These are phyloP conservation scores for Glomeris marginata DNA, from an alignment of 2,888 invertebrate genomes.

Conservation along the genomic window DNA sequence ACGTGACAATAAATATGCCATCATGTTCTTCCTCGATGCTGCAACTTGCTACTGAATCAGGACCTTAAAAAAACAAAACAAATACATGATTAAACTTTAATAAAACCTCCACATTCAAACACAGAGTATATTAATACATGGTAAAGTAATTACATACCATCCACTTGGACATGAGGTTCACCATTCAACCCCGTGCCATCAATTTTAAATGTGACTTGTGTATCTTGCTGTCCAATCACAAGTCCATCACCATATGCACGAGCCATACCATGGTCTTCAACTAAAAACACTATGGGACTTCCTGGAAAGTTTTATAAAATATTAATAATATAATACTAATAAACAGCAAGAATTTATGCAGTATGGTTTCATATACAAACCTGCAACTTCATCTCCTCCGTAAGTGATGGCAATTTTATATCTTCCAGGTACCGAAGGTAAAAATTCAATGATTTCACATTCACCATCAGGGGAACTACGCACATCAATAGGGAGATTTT, in stretches of 20 bases:
- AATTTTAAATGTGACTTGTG: conserved; percentile 39
- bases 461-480: conserved; percentile 32
- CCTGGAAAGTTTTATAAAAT: conserved; percentile 20
- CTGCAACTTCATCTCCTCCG: conserved; percentile 41
- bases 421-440: conserved; percentile 68
- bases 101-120: not conserved
- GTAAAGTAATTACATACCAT: conserved; percentile 28
- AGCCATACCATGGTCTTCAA: conserved; percentile 42
- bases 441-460: conserved; percentile 57
- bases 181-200: conserved; percentile 35
- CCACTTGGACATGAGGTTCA: conserved; percentile 36
- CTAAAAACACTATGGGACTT: conserved; percentile 41
- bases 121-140: not conserved
- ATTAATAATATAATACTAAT: not conserved
- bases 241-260: conserved; percentile 45
- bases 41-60: conserved; percentile 42
- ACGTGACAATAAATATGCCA: conserved; percentile 76
- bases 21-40: conserved; percentile 33
- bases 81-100: too few relatives aligned
- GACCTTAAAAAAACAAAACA: conserved; percentile 30
- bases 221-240: conserved; percentile 33
- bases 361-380: too few relatives aligned
- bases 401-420: conserved; percentile 46
- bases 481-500: conserved; percentile 64
- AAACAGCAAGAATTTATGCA: conserved; percentile 2